Evolutionary conservation across 2,113 vertebrate species (phyloP), one percentile per base, ranked within the genome.

Genomic region (Pygoscelis antarcticus): DNA sequence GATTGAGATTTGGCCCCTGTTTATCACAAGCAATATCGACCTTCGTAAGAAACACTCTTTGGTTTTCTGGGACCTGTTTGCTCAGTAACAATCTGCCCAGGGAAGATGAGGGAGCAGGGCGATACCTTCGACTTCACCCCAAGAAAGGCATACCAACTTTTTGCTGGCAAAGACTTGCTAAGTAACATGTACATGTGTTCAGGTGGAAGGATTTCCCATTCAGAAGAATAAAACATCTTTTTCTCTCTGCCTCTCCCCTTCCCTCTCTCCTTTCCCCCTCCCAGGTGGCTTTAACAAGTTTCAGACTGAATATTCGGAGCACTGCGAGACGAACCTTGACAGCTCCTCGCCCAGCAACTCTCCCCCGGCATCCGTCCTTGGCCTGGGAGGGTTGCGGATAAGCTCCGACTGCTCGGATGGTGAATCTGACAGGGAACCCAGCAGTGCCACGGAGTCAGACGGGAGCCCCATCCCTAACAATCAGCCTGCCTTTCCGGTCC

Each of bases 211-310:
- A 74, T 69, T 82, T 84, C 22, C 46, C 10, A 6, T 69, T 72
- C 38, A 87, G 65, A 90, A 83, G 47, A 92, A 13, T 94, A 86
- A 97, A 95, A 4, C 15, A 6, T 46, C 7, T 72, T 78, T 74
- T 42, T 51, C 34, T 84, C 38, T 95, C 46, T 49, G 20, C 12
- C 15, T 91, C 16, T 78, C 10, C 21, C 49, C 32, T 80, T 69
- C 55, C 55, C 42, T 94, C 25, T 92, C 42, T 93, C 42, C 69
- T 62, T 90, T 92, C 36, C 75, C 18, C 9, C 36, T 96, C 87
- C 42, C 97, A 99, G 99, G 99, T 97, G 99, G 99, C 85, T 99
- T 99, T 98, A 99, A 99, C 98, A 99, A 99, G 98, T 99, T 99
- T 97, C 99, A 99, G 98, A 99, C 98, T 0, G 99, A 99, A 91